These are phyloP conservation scores for Cephus pygmeus DNA, from an alignment of 2,888 invertebrate species.

Conservation along the genomic window DNA sequence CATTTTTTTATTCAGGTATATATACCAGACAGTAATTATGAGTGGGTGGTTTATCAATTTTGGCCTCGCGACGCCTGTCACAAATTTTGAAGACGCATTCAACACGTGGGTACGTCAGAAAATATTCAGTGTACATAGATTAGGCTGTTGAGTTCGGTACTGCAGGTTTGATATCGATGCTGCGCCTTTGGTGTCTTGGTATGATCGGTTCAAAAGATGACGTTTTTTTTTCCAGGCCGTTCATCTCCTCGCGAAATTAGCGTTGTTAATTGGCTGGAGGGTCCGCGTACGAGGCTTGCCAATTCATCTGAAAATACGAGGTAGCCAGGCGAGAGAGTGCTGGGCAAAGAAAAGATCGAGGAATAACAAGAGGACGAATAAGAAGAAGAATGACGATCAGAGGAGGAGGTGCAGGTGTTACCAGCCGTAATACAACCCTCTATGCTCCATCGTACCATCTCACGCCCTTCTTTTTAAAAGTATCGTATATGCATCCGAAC, in stretches of 20 bases:
- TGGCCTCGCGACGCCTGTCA: background rate
- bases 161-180: no score
- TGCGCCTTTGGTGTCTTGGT: no score
- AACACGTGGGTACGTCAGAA: background rate
- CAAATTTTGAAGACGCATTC: background rate
- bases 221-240: background rate
- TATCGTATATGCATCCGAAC: no score
- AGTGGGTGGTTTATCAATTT: background rate
- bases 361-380: conserved; percentile 2
- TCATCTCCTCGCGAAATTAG: conserved; percentile 33
- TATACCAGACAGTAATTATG: background rate
- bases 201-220: no score
- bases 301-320: background rate
- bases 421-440: background rate
- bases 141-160: no score
- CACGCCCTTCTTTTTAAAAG: no score
- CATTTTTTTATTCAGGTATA: background rate
- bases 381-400: conserved; percentile 7
- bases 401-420: conserved; percentile 18
- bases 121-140: no score
- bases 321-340: background rate
- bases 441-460: no score
- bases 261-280: conserved; percentile 41
- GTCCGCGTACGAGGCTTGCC: conserved; percentile 30
- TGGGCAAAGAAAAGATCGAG: conserved; percentile 1